Evolutionary conservation across 2,797 vertebrate species (phyloP), one percentile per base, ranked within the genome.

Genomic region (Pangasius mekongensis): DNA sequence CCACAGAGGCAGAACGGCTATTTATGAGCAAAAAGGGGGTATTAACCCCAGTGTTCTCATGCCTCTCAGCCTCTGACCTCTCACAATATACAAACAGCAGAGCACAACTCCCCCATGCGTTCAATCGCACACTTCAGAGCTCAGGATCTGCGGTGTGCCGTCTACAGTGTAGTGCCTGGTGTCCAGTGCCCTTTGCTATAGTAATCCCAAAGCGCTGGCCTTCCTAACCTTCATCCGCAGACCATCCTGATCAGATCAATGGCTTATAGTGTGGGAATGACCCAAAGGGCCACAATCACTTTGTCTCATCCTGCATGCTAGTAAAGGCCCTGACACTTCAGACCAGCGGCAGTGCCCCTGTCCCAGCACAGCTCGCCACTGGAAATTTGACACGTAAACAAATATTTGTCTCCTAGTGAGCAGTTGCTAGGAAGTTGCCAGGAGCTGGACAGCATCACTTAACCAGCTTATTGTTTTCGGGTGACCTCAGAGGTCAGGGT

Each of bases 331-430:
- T 80, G 77, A 74, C 77, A 71, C 78, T 58, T 82, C 60, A 76
- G 60, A 58, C 83, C 73, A 77, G 84, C 47, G 22, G 83, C 69
- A 43, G 73, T 60, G 80, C 78, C 83, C 80, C 78, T 73, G 81
- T 90, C 86, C 88, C 84, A 74, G 86, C 84, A 89, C 73, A 74
- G 76, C 84, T 83, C 58, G 73, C 80, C 86, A 89, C 90, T 91
- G 89, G 89, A 92, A 89, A 92, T 91, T 78, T 91, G 87, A 89
- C 85, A 87, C 77, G 84, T 92, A 91, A 92, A 90, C 91, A 92
- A 89, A 91, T 90, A 91, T 92, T 90, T 91, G 87, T 87, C 86
- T 85, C 91, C 36, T 88, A 88, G 90, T 49, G 49, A 90, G 87
- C 49, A 2, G 84, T 86, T 27, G 10, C 14, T 74, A 83, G 58